A percentile compares a stretch with the other conserved stretches of the same genome.
Conservation (phyloP, 2,888 invertebrate genomes). For the Embidobia sp. region DNA sequence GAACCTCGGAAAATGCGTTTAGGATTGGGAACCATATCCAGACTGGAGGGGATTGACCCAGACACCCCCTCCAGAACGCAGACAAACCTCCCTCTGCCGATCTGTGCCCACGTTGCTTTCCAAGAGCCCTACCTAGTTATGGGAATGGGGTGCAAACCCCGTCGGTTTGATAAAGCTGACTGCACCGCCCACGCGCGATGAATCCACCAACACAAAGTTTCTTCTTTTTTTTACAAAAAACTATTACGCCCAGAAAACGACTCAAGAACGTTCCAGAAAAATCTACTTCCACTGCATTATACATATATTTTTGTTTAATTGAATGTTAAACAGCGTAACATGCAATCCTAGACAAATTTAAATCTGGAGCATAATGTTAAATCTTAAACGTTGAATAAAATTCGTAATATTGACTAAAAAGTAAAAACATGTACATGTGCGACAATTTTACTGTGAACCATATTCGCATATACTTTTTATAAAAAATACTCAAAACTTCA, state of each 20-base stretch:
- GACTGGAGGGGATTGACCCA: constrained; percentile 81
- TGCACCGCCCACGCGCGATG: constrained; percentile 71
- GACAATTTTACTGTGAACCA: too few relatives aligned
- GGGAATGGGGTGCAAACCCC: constrained; percentile 72
- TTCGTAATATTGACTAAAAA: too few relatives aligned
- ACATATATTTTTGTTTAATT: too few relatives aligned
- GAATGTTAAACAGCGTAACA: too few relatives aligned
- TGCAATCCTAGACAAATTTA: too few relatives aligned
- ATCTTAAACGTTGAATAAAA: too few relatives aligned
- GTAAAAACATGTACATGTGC: too few relatives aligned
- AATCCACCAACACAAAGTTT: constrained; percentile 40
- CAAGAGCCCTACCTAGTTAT: constrained; percentile 70
- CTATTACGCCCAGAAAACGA: constrained; percentile 18
- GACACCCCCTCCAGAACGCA: constrained; percentile 80
- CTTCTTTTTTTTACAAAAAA: constrained; percentile 23
- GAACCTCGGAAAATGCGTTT: constrained; percentile 80
- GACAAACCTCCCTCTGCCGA: constrained; percentile 73
- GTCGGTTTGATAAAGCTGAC: constrained; percentile 73
- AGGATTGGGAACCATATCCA: constrained; percentile 76
- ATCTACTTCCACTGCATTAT: too few relatives aligned
- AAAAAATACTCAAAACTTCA: too few relatives aligned
- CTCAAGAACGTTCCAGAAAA: constrained; percentile 6
- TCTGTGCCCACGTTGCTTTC: constrained; percentile 67
- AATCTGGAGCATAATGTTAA: too few relatives aligned
- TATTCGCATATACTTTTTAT: too few relatives aligned